Conservation (phyloP, 2,797 vertebrate genomes). For the Dryobates pubescens region DNA sequence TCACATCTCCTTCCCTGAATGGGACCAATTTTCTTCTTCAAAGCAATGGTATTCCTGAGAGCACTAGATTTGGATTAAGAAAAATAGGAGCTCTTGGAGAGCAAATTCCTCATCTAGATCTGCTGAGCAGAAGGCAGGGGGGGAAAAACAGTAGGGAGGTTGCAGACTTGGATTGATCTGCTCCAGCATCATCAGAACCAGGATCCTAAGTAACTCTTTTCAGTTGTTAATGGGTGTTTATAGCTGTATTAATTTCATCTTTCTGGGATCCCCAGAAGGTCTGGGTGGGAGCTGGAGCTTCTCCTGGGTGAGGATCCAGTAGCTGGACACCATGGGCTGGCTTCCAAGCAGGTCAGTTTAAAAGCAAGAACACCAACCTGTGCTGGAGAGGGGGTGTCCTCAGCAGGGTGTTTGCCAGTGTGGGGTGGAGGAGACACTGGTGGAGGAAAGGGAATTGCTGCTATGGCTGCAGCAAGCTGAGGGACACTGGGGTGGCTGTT, state of each 20-base stretch:
- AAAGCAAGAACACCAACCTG: background rate
- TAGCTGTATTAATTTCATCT: background rate
- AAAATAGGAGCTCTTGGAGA: background rate
- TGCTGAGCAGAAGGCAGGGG: background rate
- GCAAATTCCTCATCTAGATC: background rate
- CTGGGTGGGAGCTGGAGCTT: background rate
- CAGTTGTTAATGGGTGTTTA: background rate
- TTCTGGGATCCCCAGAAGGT: background rate
- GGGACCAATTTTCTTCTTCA: conserved; percentile 5
- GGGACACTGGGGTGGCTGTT: accelerated
- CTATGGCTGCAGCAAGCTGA: background rate
- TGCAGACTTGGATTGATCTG: background rate
- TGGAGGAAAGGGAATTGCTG: background rate
- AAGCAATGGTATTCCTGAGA: background rate
- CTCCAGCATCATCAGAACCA: background rate
- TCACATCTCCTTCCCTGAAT: background rate
- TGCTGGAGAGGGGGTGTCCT: background rate
- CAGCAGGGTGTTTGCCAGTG: accelerated
- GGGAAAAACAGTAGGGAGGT: background rate
- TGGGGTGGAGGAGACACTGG: background rate
- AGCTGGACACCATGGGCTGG: accelerated
- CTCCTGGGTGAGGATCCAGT: background rate
- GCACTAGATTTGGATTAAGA: background rate
- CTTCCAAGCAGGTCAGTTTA: background rate
- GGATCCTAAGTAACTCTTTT: background rate